phyloP scores from a whole-genome alignment of 2,113 vertebrate species.

The Rostratula benghalensis region DNA sequence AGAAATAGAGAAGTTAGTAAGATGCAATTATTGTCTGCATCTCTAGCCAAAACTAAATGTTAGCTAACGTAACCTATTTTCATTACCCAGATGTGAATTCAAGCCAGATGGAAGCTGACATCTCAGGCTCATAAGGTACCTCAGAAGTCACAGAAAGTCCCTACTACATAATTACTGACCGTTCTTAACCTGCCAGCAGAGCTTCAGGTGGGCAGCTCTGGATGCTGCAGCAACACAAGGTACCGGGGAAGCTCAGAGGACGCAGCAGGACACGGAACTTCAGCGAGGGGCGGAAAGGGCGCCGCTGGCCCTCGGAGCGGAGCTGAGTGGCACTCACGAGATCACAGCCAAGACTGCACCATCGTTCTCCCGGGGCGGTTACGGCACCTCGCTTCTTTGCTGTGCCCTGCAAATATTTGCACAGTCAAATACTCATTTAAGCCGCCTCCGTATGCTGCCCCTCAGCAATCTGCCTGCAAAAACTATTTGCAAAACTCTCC shows the following conservation, averaged over 20 bases:
- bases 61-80: background rate
- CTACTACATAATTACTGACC: background rate
- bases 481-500: background rate
- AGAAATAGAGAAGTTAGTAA: background rate
- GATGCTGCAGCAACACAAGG: background rate
- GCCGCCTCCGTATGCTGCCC: background rate
- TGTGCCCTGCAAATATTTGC: background rate
- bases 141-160: background rate
- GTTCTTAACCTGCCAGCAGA: background rate
- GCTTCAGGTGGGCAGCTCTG: background rate
- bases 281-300: background rate
- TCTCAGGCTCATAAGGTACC: background rate
- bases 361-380: background rate
- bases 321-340: fast-evolving
- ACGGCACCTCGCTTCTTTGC: background rate
- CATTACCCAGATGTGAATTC: background rate
- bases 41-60: background rate
- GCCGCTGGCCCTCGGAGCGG: background rate
- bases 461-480: background rate
- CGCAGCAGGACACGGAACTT: fast-evolving
- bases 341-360: background rate
- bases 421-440: background rate
- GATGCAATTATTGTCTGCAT: background rate
- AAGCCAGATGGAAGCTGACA: background rate
- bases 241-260: fast-evolving